Evolutionary conservation across 2,888 invertebrate species (phyloP), one percentile per base, ranked within the genome.

Genomic region (Brenthis daphne): DNA sequence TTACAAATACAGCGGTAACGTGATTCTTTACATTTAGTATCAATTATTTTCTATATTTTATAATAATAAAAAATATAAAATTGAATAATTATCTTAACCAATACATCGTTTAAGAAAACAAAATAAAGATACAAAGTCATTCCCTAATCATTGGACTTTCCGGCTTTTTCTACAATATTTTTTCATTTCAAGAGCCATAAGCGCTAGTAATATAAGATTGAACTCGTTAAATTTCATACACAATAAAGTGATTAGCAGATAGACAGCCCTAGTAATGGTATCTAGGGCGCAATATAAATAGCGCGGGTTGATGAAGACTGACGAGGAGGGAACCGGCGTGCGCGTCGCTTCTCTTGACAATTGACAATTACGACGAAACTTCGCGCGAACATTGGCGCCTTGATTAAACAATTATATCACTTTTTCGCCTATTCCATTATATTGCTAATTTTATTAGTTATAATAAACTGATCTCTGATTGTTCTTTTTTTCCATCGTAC

Each of bases 211-310:
- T 11, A 13, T 8, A 63, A 16, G 8, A 53, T 13, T 29, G 16
- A 37, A 43, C 20, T 51, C 51, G 6, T 60, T 8, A 65, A 57
- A 61, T 43, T 66, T 70, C 11, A 53, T 14, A 55, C n/a, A 53
- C 37, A 50, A 50, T 51, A 51, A 57, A 67, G 43, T 47, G 54
- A 57, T 57, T 58, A 57, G 16, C 13, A 65, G 16, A 29, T 55
- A 14, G 64, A 51, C 85, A 88, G 74, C 88, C 89, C 85, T 87
- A 79, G 77, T 74, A 73, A 71, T 67, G 64, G 79, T 81, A 89
- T 85, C 77, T 90, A 87, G 90, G 86, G 80, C 90, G 82, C 76
- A 77, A 80, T 85, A 87, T 87, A 87, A 88, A 87, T 88, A 87
- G 77, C 76, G 76, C 75, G 72, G 77, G 64, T 74, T 83, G 82